Evolutionary conservation across 2,797 vertebrate species (phyloP).

Genomic region (Alosa sapidissima): DNA sequence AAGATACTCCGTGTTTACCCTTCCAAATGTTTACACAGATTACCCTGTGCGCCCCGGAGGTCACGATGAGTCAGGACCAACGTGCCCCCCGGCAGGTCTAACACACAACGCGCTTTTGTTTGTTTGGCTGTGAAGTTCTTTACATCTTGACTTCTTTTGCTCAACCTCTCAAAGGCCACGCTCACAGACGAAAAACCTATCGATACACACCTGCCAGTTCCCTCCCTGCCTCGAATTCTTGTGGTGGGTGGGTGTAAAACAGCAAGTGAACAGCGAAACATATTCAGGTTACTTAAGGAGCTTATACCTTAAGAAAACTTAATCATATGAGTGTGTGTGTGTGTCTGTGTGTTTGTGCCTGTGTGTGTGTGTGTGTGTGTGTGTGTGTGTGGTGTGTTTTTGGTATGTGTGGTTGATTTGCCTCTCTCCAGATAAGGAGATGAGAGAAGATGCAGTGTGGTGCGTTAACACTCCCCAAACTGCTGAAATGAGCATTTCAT

Average conservation of each 20-base stretch:
- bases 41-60: background rate
- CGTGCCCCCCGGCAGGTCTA: background rate
- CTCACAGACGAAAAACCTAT: background rate
- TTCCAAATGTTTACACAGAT: conserved; percentile 25
- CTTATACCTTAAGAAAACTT: background rate
- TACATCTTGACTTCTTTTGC: background rate
- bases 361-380: background rate
- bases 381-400: background rate
- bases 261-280: background rate
- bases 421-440: background rate
- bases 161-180: background rate
- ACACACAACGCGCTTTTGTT: background rate
- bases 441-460: background rate
- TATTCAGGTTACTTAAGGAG: conserved; percentile 16
- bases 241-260: background rate
- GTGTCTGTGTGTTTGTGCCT: background rate
- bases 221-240: background rate
- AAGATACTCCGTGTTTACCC: conserved; percentile 26
- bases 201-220: background rate
- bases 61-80: background rate
- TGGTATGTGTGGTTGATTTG: background rate
- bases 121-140: background rate
- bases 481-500: conserved; percentile 13
- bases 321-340: background rate
- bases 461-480: background rate